These are phyloP conservation scores for Telenomus remus DNA, from an alignment of 1,140 invertebrate genomes.

Conservation along the genomic window DNA sequence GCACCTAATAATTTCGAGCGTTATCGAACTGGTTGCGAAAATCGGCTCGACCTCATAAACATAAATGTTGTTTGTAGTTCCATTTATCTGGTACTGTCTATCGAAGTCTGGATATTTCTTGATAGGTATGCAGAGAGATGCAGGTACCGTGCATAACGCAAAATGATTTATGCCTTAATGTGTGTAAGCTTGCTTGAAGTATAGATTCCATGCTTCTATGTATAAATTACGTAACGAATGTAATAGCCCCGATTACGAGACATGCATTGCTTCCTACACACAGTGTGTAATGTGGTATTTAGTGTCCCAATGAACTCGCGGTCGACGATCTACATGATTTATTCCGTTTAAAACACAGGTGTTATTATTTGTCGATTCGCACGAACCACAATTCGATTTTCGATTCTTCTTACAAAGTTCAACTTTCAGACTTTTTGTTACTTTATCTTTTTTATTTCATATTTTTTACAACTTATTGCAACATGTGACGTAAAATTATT, in stretches of 20 bases:
- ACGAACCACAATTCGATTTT: background rate
- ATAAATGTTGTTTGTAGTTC: too few species aligned
- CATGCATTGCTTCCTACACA: slow-evolving; percentile 36
- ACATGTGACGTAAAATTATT: too few species aligned
- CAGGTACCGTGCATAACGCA: slow-evolving; percentile 15
- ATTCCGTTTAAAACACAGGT: slow-evolving; percentile 6
- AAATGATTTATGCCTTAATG: slow-evolving; percentile 43
- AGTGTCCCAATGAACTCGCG: slow-evolving; percentile 52
- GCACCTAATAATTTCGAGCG: too few species aligned
- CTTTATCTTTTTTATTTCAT: too few species aligned
- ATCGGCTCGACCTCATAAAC: background rate
- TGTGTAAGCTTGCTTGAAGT: slow-evolving; percentile 19
- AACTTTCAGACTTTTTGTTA: too few species aligned
- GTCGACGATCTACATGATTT: slow-evolving; percentile 45
- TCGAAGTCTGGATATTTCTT: background rate
- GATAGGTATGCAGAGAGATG: slow-evolving; percentile 1
- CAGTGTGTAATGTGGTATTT: slow-evolving; percentile 47
- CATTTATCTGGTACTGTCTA: too few species aligned
- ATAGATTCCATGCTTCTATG: slow-evolving; percentile 34
- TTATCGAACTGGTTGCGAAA: too few species aligned
- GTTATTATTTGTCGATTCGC: background rate
- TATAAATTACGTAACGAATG: slow-evolving; percentile 43
- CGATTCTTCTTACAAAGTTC: too few species aligned
- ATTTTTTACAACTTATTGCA: too few species aligned
- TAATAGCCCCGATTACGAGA: slow-evolving; percentile 54